Conservation (phyloP, 2,797 vertebrate species). For the Enteromius anoplus region DNA sequence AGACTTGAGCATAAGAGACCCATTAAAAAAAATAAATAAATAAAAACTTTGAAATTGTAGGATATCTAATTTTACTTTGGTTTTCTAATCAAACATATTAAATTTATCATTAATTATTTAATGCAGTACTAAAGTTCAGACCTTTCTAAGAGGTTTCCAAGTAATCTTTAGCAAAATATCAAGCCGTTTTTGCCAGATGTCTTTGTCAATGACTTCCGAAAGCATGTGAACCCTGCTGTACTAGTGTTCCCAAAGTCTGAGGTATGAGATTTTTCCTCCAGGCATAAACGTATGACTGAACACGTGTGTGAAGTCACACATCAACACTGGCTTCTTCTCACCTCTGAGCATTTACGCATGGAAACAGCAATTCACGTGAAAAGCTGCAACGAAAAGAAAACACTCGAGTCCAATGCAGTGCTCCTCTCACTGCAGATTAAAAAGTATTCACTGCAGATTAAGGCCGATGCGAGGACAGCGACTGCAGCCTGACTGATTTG, state of each 20-base stretch:
- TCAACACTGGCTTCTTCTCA: not conserved
- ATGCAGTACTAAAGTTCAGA: too few species aligned
- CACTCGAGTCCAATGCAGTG: not conserved
- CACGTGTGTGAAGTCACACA: not conserved
- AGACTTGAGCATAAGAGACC: too few species aligned
- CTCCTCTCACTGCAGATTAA: not conserved
- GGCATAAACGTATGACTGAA: not conserved
- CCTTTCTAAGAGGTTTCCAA: too few species aligned
- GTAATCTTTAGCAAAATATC: not conserved
- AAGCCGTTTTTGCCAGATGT: not conserved
- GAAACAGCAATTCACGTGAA: not conserved
- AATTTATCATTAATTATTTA: too few species aligned
- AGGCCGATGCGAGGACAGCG: not conserved
- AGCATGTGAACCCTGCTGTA: not conserved
- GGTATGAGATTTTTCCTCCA: not conserved
- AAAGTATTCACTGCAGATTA: slow-evolving; percentile 14
- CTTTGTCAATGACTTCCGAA: not conserved
- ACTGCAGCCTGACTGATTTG: not conserved
- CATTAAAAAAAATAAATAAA: too few species aligned
- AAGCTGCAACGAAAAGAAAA: not conserved
- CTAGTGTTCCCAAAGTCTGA: not conserved
- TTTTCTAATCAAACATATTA: too few species aligned
- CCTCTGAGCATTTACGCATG: not conserved
- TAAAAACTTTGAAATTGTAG: too few species aligned
- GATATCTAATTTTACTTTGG: too few species aligned